Base-by-base conservation (phyloP, 1,140 invertebrate species). In the Drosophila chauvacae region DNA sequence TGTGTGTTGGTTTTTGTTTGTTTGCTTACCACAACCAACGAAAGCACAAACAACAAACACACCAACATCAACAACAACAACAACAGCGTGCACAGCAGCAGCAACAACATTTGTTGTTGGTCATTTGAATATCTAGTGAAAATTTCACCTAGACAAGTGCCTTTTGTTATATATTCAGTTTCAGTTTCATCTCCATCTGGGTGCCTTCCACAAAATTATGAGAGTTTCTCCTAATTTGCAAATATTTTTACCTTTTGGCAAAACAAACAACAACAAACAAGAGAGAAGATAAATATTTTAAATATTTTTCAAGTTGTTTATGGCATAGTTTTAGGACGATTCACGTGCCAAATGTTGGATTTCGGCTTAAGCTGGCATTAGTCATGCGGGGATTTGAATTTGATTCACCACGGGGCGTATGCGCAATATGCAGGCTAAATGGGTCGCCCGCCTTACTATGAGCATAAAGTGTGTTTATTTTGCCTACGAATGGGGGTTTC, bases 211-310 rank as follows among this genome's bases (percentile, higher is more conserved):
- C 53, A 42, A 62, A 55, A 58, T 60, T 80, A 74, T 77, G 57
- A 90, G 75, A 88, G 84, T 88, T 88, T 88, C 84, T 90, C 84
- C 84, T 88, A 90, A 88, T 88, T 88, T 88, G 84, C 84, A 88
- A 88, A 88, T 80, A 86, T 87, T 69, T 71, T 28, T 65, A 30
- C 48, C 33, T 69, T 69, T 72, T 69, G 42, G 28, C 64, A 35
- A 63, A 68, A 39, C 11, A 42, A 39, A n/a, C 9, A 57, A 51
- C 48, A 72, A 48, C 10, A 35, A 55, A 23, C 64, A 58, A 47
- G 42, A 42, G 71, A 37, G 57, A 66, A 42, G 42, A 55, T 23
- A 64, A 83, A 82, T 61, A 82, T 59, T 68, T 78, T 10, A 61
- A 65, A 65, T 64, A 69, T 61, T 51, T 65, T 53, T 48, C 18